Conservation (phyloP, 1,140 invertebrate genomes). For the Meteorus sp. region DNA sequence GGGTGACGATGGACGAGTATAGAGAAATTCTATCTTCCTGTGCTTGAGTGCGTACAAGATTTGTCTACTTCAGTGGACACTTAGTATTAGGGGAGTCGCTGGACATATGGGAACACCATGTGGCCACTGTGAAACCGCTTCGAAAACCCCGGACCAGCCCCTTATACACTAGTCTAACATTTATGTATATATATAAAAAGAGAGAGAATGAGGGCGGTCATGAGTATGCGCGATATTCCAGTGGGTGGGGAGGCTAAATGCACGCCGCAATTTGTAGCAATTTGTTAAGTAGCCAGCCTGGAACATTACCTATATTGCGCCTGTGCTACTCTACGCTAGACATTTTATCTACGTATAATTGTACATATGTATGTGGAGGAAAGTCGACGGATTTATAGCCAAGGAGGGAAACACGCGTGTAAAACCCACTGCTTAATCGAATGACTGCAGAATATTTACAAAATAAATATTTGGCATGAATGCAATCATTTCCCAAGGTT, state of each 20-base stretch:
- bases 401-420: neutral
- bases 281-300: slow-evolving; percentile 60
- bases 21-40: slow-evolving; percentile 6
- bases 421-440: slow-evolving; percentile 1
- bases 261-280: slow-evolving; percentile 59
- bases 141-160: slow-evolving; percentile 20
- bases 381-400: slow-evolving; percentile 51
- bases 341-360: slow-evolving; percentile 40
- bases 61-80: slow-evolving; percentile 38
- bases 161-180: neutral
- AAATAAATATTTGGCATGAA: too few relatives aligned
- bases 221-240: slow-evolving; percentile 25
- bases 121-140: slow-evolving; percentile 37
- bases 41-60: slow-evolving; percentile 31
- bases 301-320: slow-evolving; percentile 59
- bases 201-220: slow-evolving; percentile 26
- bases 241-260: slow-evolving; percentile 47
- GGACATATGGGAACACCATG: slow-evolving; percentile 52
- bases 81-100: slow-evolving; percentile 40
- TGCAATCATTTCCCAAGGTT: too few relatives aligned
- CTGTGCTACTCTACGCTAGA: slow-evolving; percentile 34
- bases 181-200: too few relatives aligned
- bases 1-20: neutral
- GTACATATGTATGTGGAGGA: too few relatives aligned
- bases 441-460: neutral